Evolutionary conservation across 2,113 vertebrate genomes (phyloP).

Genomic region (Sinocyclocheilus anshuiensis): DNA sequence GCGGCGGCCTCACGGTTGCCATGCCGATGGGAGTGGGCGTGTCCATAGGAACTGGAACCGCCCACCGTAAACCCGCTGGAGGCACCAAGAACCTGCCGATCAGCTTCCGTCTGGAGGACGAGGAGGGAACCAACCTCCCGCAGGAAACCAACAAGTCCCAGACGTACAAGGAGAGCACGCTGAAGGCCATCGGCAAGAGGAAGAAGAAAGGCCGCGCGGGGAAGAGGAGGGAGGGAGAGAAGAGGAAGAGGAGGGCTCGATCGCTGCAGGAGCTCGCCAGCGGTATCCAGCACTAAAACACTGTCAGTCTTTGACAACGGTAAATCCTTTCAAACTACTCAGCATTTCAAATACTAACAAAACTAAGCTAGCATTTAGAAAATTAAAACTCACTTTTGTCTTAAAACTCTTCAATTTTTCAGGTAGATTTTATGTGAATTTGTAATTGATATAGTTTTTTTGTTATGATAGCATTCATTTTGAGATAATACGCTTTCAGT

Average conservation of each 20-base stretch:
- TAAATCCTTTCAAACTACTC: slow-evolving; percentile 48
- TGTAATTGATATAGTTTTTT: too few relatives aligned
- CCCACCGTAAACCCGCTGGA: slow-evolving; percentile 85
- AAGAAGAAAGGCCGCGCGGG: slow-evolving; percentile 90
- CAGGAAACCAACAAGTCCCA: slow-evolving; percentile 95
- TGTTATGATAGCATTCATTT: too few relatives aligned
- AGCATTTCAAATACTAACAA: not conserved
- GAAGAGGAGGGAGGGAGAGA: slow-evolving; percentile 90
- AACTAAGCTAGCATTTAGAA: too few relatives aligned
- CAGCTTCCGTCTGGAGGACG: slow-evolving; percentile 82
- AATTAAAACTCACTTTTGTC: too few relatives aligned
- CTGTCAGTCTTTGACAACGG: slow-evolving; percentile 78
- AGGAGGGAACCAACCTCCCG: slow-evolving; percentile 79
- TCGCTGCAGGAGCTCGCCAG: slow-evolving; percentile 67
- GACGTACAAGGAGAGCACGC: slow-evolving; percentile 83
- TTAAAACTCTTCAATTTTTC: too few relatives aligned
- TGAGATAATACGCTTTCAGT: too few relatives aligned
- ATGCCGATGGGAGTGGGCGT: slow-evolving; percentile 51
- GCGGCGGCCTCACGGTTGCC: slow-evolving; percentile 14
- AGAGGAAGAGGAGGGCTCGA: slow-evolving; percentile 86
- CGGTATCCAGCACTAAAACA: slow-evolving; percentile 68
- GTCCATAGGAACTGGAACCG: slow-evolving; percentile 72
- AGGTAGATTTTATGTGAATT: too few relatives aligned
- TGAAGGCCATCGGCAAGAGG: slow-evolving; percentile 78
- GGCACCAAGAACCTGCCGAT: slow-evolving; percentile 87